Base-by-base conservation (phyloP, 2,113 vertebrate genomes). In the Tinamus guttatus region DNA sequence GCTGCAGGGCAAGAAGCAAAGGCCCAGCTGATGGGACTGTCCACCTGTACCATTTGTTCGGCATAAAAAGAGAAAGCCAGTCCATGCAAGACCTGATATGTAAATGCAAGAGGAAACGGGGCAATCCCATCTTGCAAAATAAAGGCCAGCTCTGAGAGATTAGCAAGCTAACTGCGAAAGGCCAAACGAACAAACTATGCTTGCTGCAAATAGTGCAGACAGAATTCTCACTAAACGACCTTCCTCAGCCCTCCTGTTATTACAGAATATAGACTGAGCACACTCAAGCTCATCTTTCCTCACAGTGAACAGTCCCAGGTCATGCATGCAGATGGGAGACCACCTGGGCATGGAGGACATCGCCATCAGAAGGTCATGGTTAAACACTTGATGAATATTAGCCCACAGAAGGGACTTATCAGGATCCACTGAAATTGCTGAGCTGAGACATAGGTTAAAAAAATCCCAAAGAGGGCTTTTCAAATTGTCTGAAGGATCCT, bases 31-130 rank as follows among this genome's bases (percentile, higher is more conserved):
- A 13, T 0, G 1, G 7, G 18, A 5, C 43, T 3, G 3, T 3
- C 36, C 1, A 2, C 8, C 83, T 59, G 21, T 34, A 14, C 34
- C 32, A 16, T 40, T 40, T 0, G 0, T 38, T 56, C 63, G 78
- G 60, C 47, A 24, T 24, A 17, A 40, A 38, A 40, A 54, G 16
- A 4, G n/a, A 52, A 81, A 58, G 5, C 12, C 49, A 43, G 49
- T 30, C 75, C 80, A 43, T 1, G 2, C 49, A 51, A 27, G 56
- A 62, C 49, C 47, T 13, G 14, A 28, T 59, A 32, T 1, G 0
- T 5, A 13, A n/a, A 15, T 0, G 5, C 1, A 7, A 21, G n/a
- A 56, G 54, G 52, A 27, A 51, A 59, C 34, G 2, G 3, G 13
- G 60, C 16, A 5, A 7, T 9, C 64, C 40, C 21, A 17, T 52